Base-by-base conservation (phyloP, 2,113 vertebrate genomes). In the Pardalotus punctatus region DNA sequence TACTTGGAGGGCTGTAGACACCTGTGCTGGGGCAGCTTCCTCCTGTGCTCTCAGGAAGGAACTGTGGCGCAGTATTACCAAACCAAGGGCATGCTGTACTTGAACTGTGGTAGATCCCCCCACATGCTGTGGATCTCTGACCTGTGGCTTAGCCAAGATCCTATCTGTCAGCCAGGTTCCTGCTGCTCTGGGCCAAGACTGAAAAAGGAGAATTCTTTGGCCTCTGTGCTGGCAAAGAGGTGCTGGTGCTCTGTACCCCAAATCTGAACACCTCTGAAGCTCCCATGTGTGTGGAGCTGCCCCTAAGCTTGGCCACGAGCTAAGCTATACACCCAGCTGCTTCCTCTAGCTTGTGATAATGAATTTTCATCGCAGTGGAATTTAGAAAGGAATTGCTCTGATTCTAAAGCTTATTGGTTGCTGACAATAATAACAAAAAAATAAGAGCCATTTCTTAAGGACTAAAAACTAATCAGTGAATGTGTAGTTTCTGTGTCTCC, bases 381-480 rank as follows among this genome's bases (percentile, higher is more conserved):
- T 95, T 93, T 92, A 94, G 47, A 79, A 87, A 60, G 83, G 77
- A 94, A 94, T 96, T 94, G 88, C 78, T 95, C 83, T 51, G 66
- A 85, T 90, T 96, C 88, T 89, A 94, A 96, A 96, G 74, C 86
- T 91, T 66, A 72, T 85, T 73, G 86, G 70, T 60, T 76, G 51
- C 81, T 89, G 79, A 57, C 89, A 96, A 95, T 86, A 96, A 96
- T 71, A 94, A 86, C 79, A 93, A 95, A 51, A 87, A 93, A 94
- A n/a, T n/a, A 91, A 81, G 71, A 71, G 19, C 38, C 62, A 57
- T 96, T 97, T 92, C 93, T 76, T 82, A 90, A 96, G 91, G 80
- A 74, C 29, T 67, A n/a, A 94, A 96, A 97, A 96, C 72, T 94
- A 95, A 97, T 90, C 79, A 76, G 88, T 1, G 81, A 53, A 91